Conservation (phyloP, 2,113 vertebrate species). For the Pelvicachromis taeniatus region DNA sequence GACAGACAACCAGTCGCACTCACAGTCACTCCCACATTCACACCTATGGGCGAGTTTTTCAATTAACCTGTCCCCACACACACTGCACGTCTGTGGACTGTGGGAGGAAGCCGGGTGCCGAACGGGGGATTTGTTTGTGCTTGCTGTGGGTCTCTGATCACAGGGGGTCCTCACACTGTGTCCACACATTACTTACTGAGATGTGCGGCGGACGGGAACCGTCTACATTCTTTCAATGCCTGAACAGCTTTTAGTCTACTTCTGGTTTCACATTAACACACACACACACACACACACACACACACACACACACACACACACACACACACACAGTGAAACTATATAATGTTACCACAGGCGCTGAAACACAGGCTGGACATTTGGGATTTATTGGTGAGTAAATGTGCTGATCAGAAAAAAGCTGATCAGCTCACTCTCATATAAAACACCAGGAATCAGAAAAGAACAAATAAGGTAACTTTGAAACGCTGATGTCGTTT, state of each 20-base stretch:
- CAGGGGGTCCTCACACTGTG: rapidly evolving
- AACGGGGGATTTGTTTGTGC: neutral
- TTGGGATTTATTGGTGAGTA: neutral
- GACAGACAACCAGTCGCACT: too few relatives aligned
- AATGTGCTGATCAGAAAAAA: neutral
- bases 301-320: neutral
- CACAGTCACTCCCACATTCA: too few relatives aligned
- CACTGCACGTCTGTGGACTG: too few relatives aligned
- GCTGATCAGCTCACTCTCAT: neutral
- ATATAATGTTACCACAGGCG: rapidly evolving
- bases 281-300: neutral
- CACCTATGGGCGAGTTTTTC: too few relatives aligned
- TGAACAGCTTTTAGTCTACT: neutral
- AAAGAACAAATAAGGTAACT: neutral
- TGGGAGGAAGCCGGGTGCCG: rapidly evolving
- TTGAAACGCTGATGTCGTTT: neutral
- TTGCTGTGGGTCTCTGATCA: neutral
- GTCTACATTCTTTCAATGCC: rapidly evolving
- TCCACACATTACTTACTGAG: rapidly evolving
- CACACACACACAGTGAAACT: neutral
- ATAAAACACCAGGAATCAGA: neutral
- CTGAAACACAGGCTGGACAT: neutral
- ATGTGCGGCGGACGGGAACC: neutral
- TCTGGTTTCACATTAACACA: neutral
- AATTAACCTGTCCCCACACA: too few relatives aligned